Evolutionary conservation across 2,797 vertebrate genomes (phyloP), one percentile per base, ranked within the genome.

Genomic region (Philypnodon macrostomus): DNA sequence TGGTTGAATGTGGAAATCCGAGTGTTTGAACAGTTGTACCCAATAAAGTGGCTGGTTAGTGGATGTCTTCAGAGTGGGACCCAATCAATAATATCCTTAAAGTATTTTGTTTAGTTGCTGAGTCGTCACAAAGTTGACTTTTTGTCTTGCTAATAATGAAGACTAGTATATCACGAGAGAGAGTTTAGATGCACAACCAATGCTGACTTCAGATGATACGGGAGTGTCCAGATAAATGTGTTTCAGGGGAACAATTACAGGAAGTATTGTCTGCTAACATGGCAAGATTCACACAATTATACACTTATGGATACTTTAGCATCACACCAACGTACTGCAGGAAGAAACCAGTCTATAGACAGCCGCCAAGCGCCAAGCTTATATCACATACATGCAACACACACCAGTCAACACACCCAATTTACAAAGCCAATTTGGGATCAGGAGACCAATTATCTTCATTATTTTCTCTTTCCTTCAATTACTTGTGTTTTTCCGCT

Each of bases 361-460:
- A 31, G 31, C 40, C 14, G 29, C 21, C 2, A 27, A 37, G 44
- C 14, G 29, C 21, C 2, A 27, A 37, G 51, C 67, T 45, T 64
- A 31, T 47, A 52, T 40, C 9, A 10, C 24, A 52, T 56, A 46
- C 38, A 48, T 17, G 3, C 36, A 19, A 70, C 57, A 49, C 67
- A 70, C 52, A 40, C 60, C 68, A 47, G 50, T 74, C 66, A 74
- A 69, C 58, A 79, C 58, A 54, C 67, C 70, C 59, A 77, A 70
- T 89, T 83, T 81, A 68, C 65, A 85, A 80, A 85, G 79, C 81
- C 65, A 75, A 82, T 89, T 85, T 87, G 74, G 82, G 84, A 89
- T 85, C 83, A 85, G 56, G 87, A 89, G 85, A 89, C 86, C 81
- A 91, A 88, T 90, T 88, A 87, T 79, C 71, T 72, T 86, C 85